Evolutionary conservation across 1,140 invertebrate genomes (phyloP).

Genomic region (Dermatophagoides farinae): DNA sequence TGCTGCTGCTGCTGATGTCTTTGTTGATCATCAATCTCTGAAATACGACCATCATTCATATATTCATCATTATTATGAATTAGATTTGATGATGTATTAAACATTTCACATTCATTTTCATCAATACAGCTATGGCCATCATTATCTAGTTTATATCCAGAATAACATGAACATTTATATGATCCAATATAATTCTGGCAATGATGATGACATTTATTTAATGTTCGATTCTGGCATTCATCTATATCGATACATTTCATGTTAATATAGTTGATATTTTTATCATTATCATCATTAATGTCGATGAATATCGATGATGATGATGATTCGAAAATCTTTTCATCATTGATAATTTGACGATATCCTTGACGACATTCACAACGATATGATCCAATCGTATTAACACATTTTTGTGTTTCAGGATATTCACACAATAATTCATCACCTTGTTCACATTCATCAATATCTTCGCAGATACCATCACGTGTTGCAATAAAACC

Average conservation of each 20-base stretch:
- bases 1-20: not conserved
- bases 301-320: not conserved
- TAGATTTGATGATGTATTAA: not conserved
- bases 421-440: not conserved
- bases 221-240: slow-evolving; percentile 30
- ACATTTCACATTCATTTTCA: slow-evolving; percentile 54
- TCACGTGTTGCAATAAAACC: slow-evolving; percentile 33
- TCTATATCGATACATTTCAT: slow-evolving; percentile 33
- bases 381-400: slow-evolving; percentile 41
- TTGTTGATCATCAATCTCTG: not conserved
- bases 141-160: slow-evolving; percentile 42
- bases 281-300: not conserved
- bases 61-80: not conserved
- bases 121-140: slow-evolving; percentile 51
- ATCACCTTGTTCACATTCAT: slow-evolving; percentile 34
- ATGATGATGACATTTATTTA: slow-evolving; percentile 52
- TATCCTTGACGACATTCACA: slow-evolving; percentile 55
- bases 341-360: slow-evolving; percentile 26
- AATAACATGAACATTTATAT: slow-evolving; percentile 50
- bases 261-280: not conserved
- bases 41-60: not conserved
- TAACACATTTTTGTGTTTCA: slow-evolving; percentile 32
- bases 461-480: slow-evolving; percentile 38
- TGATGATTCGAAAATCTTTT: slow-evolving; percentile 1
- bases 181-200: slow-evolving; percentile 64